These are phyloP conservation scores for Hypomecis atomaria DNA, from an alignment of 2,888 invertebrate genomes.

Conservation along the genomic window DNA sequence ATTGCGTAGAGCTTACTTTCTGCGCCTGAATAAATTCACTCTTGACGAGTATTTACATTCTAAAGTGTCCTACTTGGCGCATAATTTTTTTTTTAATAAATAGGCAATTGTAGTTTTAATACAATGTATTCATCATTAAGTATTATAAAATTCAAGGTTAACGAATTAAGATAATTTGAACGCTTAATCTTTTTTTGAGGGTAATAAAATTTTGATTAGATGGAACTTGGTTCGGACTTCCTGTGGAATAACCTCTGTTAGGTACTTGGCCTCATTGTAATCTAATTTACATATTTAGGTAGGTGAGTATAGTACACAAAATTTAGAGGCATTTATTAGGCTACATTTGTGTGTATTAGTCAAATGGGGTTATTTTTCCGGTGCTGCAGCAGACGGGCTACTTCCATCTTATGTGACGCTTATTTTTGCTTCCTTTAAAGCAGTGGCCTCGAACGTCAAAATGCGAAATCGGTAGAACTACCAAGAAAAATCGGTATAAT, in stretches of 20 bases:
- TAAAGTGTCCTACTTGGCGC: conserved; percentile 11
- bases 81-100: conserved; percentile 3
- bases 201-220: conserved; percentile 28
- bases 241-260: conserved; percentile 12
- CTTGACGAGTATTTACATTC: conserved; percentile 13
- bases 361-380: conserved; percentile 36
- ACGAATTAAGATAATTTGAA: conserved; percentile 19
- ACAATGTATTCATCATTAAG: not conserved
- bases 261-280: conserved; percentile 15
- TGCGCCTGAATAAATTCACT: not conserved
- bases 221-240: conserved; percentile 16
- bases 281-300: conserved; percentile 10
- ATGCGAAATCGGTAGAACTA: too few species aligned
- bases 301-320: conserved; percentile 12
- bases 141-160: conserved; percentile 27
- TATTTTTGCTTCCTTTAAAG: too few species aligned
- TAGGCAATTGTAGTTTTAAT: conserved; percentile 2
- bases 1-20: conserved; percentile 1
- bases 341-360: conserved; percentile 33
- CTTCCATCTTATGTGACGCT: conserved; percentile 1
- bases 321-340: conserved; percentile 35
- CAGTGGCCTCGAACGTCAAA: too few species aligned
- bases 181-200: conserved; percentile 21
- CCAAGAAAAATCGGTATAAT: too few species aligned
- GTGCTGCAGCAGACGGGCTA: conserved; percentile 37